Conservation (phyloP, 2,888 invertebrate genomes). For the Sinohyriopsis cumingii region DNA sequence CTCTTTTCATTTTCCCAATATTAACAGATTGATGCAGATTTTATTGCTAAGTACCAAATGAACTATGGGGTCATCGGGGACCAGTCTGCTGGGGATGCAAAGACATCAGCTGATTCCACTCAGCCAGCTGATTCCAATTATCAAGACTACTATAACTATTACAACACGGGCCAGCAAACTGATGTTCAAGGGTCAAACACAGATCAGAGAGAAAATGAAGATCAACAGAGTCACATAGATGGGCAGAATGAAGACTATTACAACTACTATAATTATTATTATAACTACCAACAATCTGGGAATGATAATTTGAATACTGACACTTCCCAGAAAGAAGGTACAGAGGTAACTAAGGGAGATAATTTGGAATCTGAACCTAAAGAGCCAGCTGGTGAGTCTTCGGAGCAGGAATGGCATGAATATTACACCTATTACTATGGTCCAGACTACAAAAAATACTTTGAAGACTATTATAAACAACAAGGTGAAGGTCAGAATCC, state of each 20-base stretch:
- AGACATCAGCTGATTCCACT: background rate
- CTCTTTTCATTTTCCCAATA: too few species aligned
- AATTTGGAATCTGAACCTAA: constrained; percentile 7
- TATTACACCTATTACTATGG: constrained; percentile 61
- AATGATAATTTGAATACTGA: background rate
- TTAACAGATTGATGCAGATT: constrained; percentile 89
- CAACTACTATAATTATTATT: constrained; percentile 1
- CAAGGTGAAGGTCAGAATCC: constrained; percentile 12
- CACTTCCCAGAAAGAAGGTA: background rate
- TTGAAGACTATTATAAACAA: constrained; percentile 34
- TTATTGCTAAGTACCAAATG: constrained; percentile 96
- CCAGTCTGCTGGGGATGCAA: constrained; percentile 7
- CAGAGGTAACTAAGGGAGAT: constrained; percentile 8
- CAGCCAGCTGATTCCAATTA: too few species aligned
- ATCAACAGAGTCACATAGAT: background rate
- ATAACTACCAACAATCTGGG: background rate
- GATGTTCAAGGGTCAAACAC: background rate
- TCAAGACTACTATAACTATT: background rate
- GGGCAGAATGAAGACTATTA: background rate
- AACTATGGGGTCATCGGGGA: constrained; percentile 77
- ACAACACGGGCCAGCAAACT: background rate
- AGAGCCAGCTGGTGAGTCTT: constrained; percentile 1
- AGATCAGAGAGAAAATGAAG: background rate
- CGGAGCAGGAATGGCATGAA: constrained; percentile 13
- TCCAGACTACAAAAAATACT: constrained; percentile 49